These are phyloP conservation scores for Cyclura pinguis DNA, from an alignment of 2,797 vertebrate species.

Conservation along the genomic window DNA sequence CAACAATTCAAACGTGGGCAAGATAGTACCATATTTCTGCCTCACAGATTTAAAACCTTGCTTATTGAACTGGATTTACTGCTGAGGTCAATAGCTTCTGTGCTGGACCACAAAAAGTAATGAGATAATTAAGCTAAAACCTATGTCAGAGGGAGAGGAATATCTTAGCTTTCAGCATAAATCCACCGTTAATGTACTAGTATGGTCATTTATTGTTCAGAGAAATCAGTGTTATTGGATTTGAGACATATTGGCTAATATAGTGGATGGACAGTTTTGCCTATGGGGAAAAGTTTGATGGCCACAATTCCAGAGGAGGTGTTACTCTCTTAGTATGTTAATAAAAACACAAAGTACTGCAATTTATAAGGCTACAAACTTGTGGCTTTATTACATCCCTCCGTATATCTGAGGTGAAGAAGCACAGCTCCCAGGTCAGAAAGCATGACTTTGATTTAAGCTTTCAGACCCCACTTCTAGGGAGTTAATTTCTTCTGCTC, in stretches of 20 bases:
- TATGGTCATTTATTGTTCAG: conserved; percentile 65
- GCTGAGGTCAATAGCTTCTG: conserved; percentile 73
- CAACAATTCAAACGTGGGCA: conserved; percentile 44
- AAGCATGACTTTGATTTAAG: not conserved
- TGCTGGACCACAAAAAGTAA: conserved; percentile 72
- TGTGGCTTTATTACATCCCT: not conserved
- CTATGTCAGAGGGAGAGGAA: conserved; percentile 65
- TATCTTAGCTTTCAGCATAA: conserved; percentile 65
- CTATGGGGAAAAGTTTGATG: not conserved
- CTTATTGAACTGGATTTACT: conserved; percentile 68
- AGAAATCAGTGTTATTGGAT: conserved; percentile 37
- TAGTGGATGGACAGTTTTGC: not conserved
- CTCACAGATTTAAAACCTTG: conserved; percentile 63
- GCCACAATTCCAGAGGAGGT: not conserved
- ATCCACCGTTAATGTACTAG: conserved; percentile 72
- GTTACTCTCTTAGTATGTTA: not conserved
- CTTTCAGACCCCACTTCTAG: not conserved
- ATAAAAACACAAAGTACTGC: conserved; percentile 1
- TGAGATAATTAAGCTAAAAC: conserved; percentile 75
- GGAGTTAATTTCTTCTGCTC: not conserved
- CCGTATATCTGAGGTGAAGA: conserved; percentile 1
- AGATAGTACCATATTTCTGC: conserved; percentile 54
- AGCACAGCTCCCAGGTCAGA: not conserved
- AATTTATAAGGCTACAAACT: conserved; percentile 4
- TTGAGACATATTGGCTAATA: conserved; percentile 43